Conservation (phyloP, 2,797 vertebrate species). For the Miichthys miiuy region DNA sequence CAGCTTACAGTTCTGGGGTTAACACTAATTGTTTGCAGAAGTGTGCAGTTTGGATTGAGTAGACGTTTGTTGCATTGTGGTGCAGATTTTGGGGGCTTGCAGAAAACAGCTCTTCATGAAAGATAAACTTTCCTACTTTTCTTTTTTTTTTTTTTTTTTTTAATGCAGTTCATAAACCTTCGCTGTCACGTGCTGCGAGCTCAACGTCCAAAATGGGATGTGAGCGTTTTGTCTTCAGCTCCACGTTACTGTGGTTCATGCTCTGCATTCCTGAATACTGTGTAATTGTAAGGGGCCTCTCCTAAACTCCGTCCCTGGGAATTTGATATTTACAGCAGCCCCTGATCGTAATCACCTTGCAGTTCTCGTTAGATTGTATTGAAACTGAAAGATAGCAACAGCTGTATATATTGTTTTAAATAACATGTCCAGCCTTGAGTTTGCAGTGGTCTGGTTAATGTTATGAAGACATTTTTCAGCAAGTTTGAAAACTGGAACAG, state of each 20-base stretch:
- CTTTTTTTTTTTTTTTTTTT: constrained; percentile 23
- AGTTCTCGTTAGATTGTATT: constrained; percentile 76
- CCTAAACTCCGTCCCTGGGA: constrained; percentile 88
- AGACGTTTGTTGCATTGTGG: constrained; percentile 63
- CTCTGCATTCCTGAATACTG: constrained; percentile 89
- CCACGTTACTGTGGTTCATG: constrained; percentile 68
- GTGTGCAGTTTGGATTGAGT: constrained; percentile 78
- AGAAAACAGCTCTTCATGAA: constrained; percentile 56
- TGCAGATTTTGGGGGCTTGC: constrained; percentile 51
- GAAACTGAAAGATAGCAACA: constrained; percentile 81
- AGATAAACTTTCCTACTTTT: constrained; percentile 59
- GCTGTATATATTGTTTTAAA: constrained; percentile 73
- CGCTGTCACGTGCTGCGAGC: constrained; percentile 36
- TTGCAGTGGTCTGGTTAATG: constrained; percentile 55
- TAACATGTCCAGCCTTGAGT: constrained; percentile 48
- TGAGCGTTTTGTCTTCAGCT: constrained; percentile 65
- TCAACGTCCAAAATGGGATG: constrained; percentile 52
- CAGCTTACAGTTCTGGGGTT: constrained; percentile 82
- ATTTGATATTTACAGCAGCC: constrained; percentile 89
- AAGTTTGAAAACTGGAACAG: constrained; percentile 11
- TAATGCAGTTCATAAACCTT: constrained; percentile 28
- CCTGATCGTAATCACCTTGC: constrained; percentile 81
- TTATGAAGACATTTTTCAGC: constrained; percentile 38
- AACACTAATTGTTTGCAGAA: constrained; percentile 90
- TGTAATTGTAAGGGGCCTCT: constrained; percentile 90